phyloP scores from a whole-genome alignment of 2,113 vertebrate species.

The Lepus americanus region DNA sequence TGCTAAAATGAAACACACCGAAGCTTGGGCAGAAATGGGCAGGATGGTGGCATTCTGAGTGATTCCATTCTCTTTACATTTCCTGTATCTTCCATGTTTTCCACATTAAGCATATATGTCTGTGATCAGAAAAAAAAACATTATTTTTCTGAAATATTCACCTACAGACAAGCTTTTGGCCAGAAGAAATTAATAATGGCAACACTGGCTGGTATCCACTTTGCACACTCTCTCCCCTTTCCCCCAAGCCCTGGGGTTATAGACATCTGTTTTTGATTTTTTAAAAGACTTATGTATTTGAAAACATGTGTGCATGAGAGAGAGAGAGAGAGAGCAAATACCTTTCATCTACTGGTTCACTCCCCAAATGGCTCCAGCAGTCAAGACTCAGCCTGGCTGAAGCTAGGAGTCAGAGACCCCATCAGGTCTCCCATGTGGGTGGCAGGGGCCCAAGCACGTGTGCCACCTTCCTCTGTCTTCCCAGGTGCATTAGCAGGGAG shows the following conservation, averaged over 20 bases:
- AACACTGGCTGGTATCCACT: neutral
- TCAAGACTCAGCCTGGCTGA: no score
- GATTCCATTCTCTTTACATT: slow-evolving; percentile 12
- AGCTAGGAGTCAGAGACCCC: no score
- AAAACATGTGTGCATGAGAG: no score
- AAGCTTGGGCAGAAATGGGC: slow-evolving; percentile 6
- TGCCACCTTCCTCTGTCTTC: no score
- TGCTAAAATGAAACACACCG: slow-evolving; percentile 63
- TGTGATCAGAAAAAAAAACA: neutral
- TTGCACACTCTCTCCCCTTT: neutral
- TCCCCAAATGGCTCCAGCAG: no score
- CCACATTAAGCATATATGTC: slow-evolving; percentile 7
- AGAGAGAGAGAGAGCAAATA: no score
- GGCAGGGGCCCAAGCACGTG: no score
- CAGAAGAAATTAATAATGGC: neutral
- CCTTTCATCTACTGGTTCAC: no score
- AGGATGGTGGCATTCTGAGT: neutral
- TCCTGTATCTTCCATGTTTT: slow-evolving; percentile 18
- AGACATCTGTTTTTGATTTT: neutral
- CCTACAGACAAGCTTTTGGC: slow-evolving; percentile 7
- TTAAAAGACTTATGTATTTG: no score
- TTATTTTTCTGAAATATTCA: slow-evolving; percentile 40
- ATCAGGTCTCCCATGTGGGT: no score
- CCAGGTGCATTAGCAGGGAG: no score
- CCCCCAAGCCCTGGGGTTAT: neutral